A percentile compares a stretch with the other conserved stretches of the same genome.
Evolutionary conservation across 2,113 vertebrate genomes (phyloP).

Genomic region (Apodemus speciosus): DNA sequence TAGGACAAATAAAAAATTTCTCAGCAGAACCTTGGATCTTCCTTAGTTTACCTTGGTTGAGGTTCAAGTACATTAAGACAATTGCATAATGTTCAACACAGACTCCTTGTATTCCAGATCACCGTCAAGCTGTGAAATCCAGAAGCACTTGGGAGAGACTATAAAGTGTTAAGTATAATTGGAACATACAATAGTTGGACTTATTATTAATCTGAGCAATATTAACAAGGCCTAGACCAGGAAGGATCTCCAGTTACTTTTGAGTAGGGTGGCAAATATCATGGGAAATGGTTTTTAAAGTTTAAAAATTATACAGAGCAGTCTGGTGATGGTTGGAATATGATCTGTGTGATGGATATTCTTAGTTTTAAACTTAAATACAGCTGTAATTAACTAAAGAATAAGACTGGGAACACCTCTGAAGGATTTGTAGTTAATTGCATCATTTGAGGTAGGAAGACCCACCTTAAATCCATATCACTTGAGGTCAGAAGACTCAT

Average conservation of each 20-base stretch:
- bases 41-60: not conserved
- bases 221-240: not conserved
- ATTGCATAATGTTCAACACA: not conserved
- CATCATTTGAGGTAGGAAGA: not conserved
- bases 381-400: not conserved
- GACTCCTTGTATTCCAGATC: not conserved
- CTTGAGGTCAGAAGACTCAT: not conserved
- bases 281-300: not conserved
- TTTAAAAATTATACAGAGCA: not conserved
- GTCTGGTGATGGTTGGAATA: not conserved
- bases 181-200: not conserved
- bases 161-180: not conserved
- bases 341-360: not conserved
- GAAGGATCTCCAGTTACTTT: not conserved
- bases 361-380: not conserved
- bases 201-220: not conserved
- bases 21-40: not conserved
- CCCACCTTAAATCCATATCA: not conserved
- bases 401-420: not conserved
- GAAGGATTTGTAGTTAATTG: not conserved
- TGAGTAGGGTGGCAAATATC: not conserved
- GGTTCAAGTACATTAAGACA: not conserved
- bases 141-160: not conserved
- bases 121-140: not conserved
- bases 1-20: not conserved